Evolutionary conservation across 1,140 invertebrate genomes (phyloP).

Genomic region (Zaprionus ornatus): DNA sequence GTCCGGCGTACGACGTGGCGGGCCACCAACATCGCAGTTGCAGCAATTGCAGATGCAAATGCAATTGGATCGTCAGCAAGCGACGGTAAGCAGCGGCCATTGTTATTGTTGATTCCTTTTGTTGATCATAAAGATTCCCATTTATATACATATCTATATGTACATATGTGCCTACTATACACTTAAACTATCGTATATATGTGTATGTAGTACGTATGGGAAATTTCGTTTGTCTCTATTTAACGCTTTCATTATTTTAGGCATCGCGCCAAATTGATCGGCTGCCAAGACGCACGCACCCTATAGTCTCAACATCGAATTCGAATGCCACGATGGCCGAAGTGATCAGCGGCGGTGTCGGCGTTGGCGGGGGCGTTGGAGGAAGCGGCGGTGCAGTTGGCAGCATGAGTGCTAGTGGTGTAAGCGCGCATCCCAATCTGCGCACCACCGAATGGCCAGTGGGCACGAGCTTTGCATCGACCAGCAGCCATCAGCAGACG

Average conservation of each 20-base stretch:
- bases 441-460: constrained; percentile 80
- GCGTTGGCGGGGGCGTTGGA: constrained; percentile 50
- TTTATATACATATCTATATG: constrained; percentile 26
- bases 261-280: constrained; percentile 93
- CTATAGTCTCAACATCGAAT: constrained; percentile 83
- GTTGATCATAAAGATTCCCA: constrained; percentile 4
- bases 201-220: constrained; percentile 2
- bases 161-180: constrained; percentile 1
- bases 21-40: constrained; percentile 90
- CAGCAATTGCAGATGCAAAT: constrained; percentile 96
- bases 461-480: constrained; percentile 69
- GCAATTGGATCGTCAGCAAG: constrained; percentile 93
- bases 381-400: constrained; percentile 62
- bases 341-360: constrained; percentile 68
- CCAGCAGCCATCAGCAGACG: constrained; percentile 78
- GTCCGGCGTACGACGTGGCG: constrained; percentile 92
- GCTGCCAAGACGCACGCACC: constrained; percentile 89
- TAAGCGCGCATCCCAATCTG: constrained; percentile 63
- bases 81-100: constrained; percentile 86
- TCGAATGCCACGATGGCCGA: constrained; percentile 83
- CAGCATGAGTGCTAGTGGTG: constrained; percentile 53
- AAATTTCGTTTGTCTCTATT: constrained; percentile 46
- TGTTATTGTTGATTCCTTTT: constrained; percentile 34
- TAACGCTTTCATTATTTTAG: constrained; percentile 84
- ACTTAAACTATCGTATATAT: neutral